Base-by-base conservation (phyloP, 2,888 invertebrate species). In the Cosmia trapezina region DNA sequence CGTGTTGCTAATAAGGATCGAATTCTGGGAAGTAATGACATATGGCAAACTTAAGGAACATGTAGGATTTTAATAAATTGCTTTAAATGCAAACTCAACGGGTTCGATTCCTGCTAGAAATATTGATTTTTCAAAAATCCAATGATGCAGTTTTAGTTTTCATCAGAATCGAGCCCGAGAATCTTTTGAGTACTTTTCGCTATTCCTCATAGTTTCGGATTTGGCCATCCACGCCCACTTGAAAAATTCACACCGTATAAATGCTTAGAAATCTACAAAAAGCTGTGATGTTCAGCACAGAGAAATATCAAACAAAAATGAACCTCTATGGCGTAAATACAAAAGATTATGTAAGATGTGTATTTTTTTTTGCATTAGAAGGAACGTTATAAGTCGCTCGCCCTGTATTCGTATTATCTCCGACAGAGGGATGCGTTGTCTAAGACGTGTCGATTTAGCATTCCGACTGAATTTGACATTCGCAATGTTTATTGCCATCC, bases 381-480 rank as follows among this genome's bases (percentile, higher is more conserved):
- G 28, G 28, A 41, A 73, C 65, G 76, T 76, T 78, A 73, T 63
- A 79, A 70, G 70, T 74, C 76, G 53, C 72, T 78, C 81, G 65
- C 75, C 86, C 84, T 77, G 69, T 83, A 82, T 74, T 76, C 80
- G 74, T 76, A 41, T 78, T 79, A 71, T 83, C 57, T 78, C 62
- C 77, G 77, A 80, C 82, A 78, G 80, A 81, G 83, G 82, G 87
- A 82, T 82, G 86, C 88, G 79, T 81, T 81, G 87, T 88, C 89
- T 90, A 67, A 91, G 89, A 89, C 90, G 86, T 89, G 91, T 91
- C 92, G 93, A 93, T 93, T 93, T 92, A 92, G 83, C 92, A 92
- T 93, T 92, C 91, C 88, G 87, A 90, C 90, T 94, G 93, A 91
- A 92, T 93, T 93, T 94, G 94, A 94, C 94, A 91, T 93, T 89